These are phyloP conservation scores for Mylabris sibirica DNA, from an alignment of 2,888 invertebrate genomes.

Conservation along the genomic window DNA sequence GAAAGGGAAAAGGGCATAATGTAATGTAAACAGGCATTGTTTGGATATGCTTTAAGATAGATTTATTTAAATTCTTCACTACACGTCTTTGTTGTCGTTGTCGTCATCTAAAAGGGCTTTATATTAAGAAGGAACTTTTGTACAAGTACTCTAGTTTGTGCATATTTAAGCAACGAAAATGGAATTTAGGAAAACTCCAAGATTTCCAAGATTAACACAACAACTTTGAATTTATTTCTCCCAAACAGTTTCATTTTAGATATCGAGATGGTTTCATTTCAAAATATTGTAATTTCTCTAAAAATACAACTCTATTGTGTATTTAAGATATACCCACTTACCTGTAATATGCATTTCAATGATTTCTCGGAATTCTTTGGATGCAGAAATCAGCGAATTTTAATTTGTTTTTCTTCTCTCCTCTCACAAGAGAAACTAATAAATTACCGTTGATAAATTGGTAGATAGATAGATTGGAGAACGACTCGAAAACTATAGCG, in stretches of 20 bases:
- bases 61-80: slow-evolving; percentile 29
- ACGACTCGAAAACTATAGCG: background rate
- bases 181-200: background rate
- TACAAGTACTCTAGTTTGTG: background rate
- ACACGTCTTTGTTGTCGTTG: background rate
- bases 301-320: background rate
- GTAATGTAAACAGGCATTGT: slow-evolving; percentile 44
- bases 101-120: background rate
- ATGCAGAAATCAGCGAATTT: background rate
- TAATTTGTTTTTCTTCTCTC: background rate
- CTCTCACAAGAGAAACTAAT: background rate
- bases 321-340: background rate
- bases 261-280: too few relatives aligned
- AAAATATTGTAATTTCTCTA: background rate
- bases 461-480: background rate
- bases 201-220: background rate
- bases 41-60: slow-evolving; percentile 37
- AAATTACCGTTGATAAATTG: background rate
- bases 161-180: background rate
- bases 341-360: background rate
- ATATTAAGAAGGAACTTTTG: background rate
- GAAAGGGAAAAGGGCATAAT: slow-evolving; percentile 39
- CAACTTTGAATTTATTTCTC: background rate
- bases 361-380: too few relatives aligned
- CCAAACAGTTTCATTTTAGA: too few relatives aligned